A percentile compares a stretch with the other conserved stretches of the same genome.
These are phyloP conservation scores for Aphyosemion australe DNA, from an alignment of 2,113 vertebrate species.

Conservation along the genomic window DNA sequence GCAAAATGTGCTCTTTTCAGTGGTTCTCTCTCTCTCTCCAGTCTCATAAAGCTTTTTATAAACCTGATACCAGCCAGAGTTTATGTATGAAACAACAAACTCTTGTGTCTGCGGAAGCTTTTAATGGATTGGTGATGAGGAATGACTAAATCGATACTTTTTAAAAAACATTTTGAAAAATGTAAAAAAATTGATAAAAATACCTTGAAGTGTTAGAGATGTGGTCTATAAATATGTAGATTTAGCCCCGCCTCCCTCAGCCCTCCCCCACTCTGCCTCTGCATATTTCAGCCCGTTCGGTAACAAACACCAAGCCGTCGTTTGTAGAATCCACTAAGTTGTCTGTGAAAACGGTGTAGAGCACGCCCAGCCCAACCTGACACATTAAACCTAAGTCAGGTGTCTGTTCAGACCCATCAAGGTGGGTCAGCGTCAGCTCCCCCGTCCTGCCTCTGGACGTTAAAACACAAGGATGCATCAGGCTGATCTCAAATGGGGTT, in stretches of 20 bases:
- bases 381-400: no score
- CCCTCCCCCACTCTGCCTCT: background rate
- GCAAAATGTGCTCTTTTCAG: slow-evolving; percentile 6
- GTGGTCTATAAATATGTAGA: background rate
- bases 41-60: slow-evolving; percentile 6
- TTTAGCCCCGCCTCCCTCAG: background rate
- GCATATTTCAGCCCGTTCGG: background rate
- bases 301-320: no score
- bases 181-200: no score
- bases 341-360: no score
- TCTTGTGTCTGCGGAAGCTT: background rate
- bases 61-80: background rate
- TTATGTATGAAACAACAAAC: background rate
- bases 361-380: no score
- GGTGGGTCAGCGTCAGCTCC: background rate
- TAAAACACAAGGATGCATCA: background rate
- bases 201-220: background rate
- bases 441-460: no score
- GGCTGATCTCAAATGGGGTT: no score
- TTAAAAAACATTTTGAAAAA: no score
- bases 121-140: background rate
- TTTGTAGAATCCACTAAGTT: no score
- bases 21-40: background rate
- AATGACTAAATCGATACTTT: no score
- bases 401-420: background rate